A percentile compares a stretch with the other conserved stretches of the same genome.
phyloP scores from a whole-genome alignment of 2,797 vertebrate species.

The Harpagifer antarcticus region DNA sequence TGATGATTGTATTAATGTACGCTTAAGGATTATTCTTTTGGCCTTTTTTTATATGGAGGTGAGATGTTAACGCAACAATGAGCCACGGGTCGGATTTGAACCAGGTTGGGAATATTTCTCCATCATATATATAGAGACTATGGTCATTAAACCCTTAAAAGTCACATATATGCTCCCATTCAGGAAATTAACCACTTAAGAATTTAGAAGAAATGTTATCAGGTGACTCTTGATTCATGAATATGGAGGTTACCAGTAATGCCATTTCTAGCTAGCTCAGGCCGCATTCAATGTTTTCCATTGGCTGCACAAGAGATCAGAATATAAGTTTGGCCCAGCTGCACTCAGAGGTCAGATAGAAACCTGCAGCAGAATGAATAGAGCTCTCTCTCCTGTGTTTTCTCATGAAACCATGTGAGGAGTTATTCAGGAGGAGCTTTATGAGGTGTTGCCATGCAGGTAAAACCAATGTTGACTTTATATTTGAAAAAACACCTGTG shows the following conservation, averaged over 20 bases:
- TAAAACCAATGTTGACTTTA: too few relatives aligned
- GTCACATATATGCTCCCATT: slow-evolving; percentile 17
- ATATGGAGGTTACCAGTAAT: slow-evolving; percentile 28
- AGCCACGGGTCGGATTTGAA: too few relatives aligned
- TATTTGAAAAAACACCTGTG: too few relatives aligned
- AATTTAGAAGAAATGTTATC: slow-evolving; percentile 1
- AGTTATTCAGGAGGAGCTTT: background rate
- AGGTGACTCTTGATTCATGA: slow-evolving; percentile 28
- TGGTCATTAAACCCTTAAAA: background rate
- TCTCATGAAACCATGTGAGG: background rate
- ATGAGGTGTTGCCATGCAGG: too few relatives aligned
- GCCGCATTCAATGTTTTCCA: slow-evolving; percentile 22
- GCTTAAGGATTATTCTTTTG: too few relatives aligned
- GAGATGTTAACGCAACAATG: too few relatives aligned
- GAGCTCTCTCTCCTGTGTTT: slow-evolving; percentile 21
- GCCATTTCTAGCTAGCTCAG: slow-evolving; percentile 34
- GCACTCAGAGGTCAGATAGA: slow-evolving; percentile 51
- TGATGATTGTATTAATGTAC: too few relatives aligned
- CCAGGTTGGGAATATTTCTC: too few relatives aligned
- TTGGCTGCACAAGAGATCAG: slow-evolving; percentile 16
- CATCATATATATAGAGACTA: background rate
- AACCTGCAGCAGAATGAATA: slow-evolving; percentile 23
- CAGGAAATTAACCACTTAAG: background rate
- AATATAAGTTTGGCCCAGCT: slow-evolving; percentile 42
- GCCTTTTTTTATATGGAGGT: too few relatives aligned